Base-by-base conservation (phyloP, 2,797 vertebrate species). In the Cynodonichthys magdalenae region DNA sequence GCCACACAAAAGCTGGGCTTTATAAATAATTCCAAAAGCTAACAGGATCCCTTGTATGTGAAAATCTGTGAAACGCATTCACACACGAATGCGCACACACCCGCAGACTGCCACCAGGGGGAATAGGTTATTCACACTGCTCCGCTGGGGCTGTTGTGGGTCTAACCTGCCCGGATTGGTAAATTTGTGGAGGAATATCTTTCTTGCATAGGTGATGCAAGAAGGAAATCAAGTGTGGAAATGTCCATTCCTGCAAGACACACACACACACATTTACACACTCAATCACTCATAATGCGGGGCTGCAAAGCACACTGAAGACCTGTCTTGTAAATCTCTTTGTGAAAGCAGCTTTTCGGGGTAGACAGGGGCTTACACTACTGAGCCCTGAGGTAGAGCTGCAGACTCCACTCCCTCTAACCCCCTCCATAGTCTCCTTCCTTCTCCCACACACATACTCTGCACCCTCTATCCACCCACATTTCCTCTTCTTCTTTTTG, bases 21-120 rank as follows among this genome's bases (percentile, higher is more conserved):
- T 92, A 93, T 94, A 93, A 94, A 94, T 94, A 94, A 94, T 94
- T 94, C 92, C 88, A 87, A 94, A 94, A 94, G 93, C 91, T 92
- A 94, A 94, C 86, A 87, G 88, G 87, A 85, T 86, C 86, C 79
- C 88, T 88, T 89, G 88, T 90, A 89, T 86, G 87, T 87, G 88
- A 89, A 84, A 87, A 90, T 81, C 77, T 88, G 74, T 70, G 80
- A 85, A 89, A 90, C 83, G 86, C 84, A 87, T 80, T 78, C 79
- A 86, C 85, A 83, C 80, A 72, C 79, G 74, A 77, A 77, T 69
- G 75, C 86, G 75, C 81, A 80, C 81, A 66, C 83, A 81, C 67
- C 11, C 54, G 39, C 69, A 74, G 9, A 81, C 69, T 18, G 31
- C 80, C 71, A 86, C 85, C 64, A 74, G 79, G 74, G 82, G 75